Evolutionary conservation across 1,140 invertebrate genomes (phyloP), one percentile per base, ranked within the genome.

Genomic region (Drosophila nigrodunni): DNA sequence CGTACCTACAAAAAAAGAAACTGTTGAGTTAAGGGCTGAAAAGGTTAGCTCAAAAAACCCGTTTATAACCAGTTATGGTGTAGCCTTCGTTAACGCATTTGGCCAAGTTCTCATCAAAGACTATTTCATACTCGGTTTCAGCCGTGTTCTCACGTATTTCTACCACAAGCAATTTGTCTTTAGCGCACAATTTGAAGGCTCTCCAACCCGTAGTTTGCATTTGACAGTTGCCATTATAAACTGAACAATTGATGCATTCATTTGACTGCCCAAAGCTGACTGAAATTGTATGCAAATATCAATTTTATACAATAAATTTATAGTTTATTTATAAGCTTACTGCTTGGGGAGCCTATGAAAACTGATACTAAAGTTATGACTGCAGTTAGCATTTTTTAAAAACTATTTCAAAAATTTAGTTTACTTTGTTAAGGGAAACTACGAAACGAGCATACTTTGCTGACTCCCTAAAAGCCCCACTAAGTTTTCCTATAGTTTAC

Each of bases 221-320:
- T n/a, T n/a, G 37, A 34, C 55, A 58, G 5, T 1, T 9, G 13
- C 10, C 15, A n/a, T 58, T 43, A 15, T 43, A 58, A 3, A 25
- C 1, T 2, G 34, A n/a, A 5, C 55, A 58, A 43, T 58, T 58
- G 6, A 58, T 18, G 39, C 55, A 58, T 15, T 43, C 55, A 43
- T 58, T 58, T 10, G 54, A 11, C 25, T 43, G 37, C 4, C 52
- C n/a, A 39, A 39, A 15, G 1, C 10, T 13, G 4, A 18, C 52
- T 55, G 3, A 9, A 7, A 15, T 15, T 15, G 15, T 15, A 15
- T 15, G 15, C 15, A 15, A 55, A 10, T 13, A n/a, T 13, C 0
- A 11, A 11, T 3, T 25, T 0, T 6, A 43, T 43, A 43, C 1
- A 13, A 43, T 43, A 5, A 6, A 43, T 43, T 5, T 39, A 39